These are phyloP conservation scores for Micromussa lordhowensis DNA, from an alignment of 92 coral and sea anemone genomes.

Conservation along the genomic window DNA sequence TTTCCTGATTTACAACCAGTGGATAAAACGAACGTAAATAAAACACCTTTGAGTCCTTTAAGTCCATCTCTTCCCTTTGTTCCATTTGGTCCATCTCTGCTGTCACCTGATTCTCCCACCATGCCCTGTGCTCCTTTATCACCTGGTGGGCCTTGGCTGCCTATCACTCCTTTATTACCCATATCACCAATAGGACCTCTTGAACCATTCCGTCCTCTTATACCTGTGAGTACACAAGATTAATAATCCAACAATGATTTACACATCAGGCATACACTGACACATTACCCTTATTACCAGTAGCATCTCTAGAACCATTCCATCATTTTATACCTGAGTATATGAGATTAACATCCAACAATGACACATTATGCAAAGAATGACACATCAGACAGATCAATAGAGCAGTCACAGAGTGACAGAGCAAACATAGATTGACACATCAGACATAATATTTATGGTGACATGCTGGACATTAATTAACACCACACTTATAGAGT, in stretches of 20 bases:
- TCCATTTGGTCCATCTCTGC: constrained; percentile 22
- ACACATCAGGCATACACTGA: no score
- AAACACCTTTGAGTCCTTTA: constrained; percentile 18
- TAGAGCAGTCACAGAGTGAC: no score
- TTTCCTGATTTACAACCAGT: no score
- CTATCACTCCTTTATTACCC: constrained; percentile 43
- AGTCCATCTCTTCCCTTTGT: constrained; percentile 34
- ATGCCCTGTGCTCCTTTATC: constrained; percentile 13
- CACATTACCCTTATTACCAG: constrained; percentile 40
- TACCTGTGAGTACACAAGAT: background rate
- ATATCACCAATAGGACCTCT: constrained; percentile 49
- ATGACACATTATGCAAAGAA: no score
- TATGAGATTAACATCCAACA: background rate
- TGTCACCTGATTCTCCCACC: constrained; percentile 31
- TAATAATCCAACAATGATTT: background rate
- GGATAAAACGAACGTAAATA: background rate
- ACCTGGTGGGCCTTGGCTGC: constrained; percentile 39
- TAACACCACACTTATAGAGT: no score
- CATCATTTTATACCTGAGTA: constrained; percentile 14
- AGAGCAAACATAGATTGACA: no score
- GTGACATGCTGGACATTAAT: no score
- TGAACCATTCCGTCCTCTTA: constrained; percentile 12
- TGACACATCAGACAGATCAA: no score
- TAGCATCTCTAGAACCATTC: constrained; percentile 45
- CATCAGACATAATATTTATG: no score